A percentile compares a stretch with the other conserved stretches of the same genome.
Evolutionary conservation across 2,797 vertebrate species (phyloP).

Genomic region (Brachyrhaphis roseni): DNA sequence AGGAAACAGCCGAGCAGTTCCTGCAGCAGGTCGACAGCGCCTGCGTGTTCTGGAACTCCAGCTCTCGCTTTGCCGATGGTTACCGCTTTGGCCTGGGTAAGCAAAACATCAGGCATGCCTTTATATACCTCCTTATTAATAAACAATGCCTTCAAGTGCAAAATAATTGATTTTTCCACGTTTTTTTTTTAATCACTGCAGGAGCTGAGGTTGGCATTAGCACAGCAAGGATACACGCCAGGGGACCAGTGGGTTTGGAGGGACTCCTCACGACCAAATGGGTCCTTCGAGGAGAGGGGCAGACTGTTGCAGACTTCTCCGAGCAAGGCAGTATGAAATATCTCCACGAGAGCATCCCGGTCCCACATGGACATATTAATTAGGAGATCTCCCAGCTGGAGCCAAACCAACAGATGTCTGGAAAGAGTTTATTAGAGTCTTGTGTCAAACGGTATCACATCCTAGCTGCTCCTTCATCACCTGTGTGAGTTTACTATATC

Average conservation of each 20-base stretch:
- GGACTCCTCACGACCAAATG: slow-evolving; percentile 96
- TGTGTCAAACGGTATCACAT: slow-evolving; percentile 22
- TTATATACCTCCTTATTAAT: background rate
- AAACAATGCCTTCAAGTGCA: background rate
- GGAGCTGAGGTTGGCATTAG: slow-evolving; percentile 98
- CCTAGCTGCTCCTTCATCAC: slow-evolving; percentile 26
- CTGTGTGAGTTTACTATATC: slow-evolving; percentile 14
- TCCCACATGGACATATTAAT: slow-evolving; percentile 79
- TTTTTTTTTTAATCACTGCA: slow-evolving; percentile 51
- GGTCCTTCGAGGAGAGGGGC: slow-evolving; percentile 91
- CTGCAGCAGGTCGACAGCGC: slow-evolving; percentile 96
- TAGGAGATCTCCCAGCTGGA: slow-evolving; percentile 42
- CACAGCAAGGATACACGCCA: slow-evolving; percentile 93
- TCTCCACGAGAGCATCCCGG: slow-evolving; percentile 91
- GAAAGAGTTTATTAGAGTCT: slow-evolving; percentile 29
- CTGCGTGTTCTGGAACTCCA: slow-evolving; percentile 96
- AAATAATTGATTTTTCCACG: background rate
- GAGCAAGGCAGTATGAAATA: slow-evolving; percentile 95
- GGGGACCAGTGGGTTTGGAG: slow-evolving; percentile 95
- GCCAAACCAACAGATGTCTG: slow-evolving; percentile 10
- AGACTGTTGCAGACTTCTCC: slow-evolving; percentile 94
- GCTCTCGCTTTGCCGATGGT: slow-evolving; percentile 93
- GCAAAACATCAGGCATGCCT: slow-evolving; percentile 1
- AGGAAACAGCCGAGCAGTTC: slow-evolving; percentile 92
- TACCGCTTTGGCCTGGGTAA: slow-evolving; percentile 95